These are phyloP conservation scores for Platycheirus albimanus DNA, from an alignment of 2,888 invertebrate species.

Conservation along the genomic window DNA sequence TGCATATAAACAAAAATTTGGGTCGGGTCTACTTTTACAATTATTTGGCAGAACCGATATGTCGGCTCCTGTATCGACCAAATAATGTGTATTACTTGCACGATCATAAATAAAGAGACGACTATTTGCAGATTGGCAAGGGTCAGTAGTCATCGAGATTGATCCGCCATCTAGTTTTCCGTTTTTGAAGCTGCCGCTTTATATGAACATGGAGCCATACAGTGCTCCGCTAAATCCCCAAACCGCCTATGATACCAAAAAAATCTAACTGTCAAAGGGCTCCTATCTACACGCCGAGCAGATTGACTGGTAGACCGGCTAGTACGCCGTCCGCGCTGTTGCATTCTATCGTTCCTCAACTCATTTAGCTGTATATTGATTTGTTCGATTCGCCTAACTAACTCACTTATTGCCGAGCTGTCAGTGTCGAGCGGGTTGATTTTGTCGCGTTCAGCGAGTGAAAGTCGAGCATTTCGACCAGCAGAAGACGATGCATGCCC, in stretches of 20 bases:
- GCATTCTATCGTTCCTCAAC: no score
- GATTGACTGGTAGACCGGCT: no score
- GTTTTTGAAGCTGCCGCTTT: conserved; percentile 20
- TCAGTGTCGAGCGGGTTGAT: no score
- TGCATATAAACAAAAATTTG: conserved; percentile 46
- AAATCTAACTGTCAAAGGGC: not conserved
- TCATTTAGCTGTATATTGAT: no score
- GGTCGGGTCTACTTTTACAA: conserved; percentile 5
- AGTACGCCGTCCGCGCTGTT: not conserved
- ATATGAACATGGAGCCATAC: conserved; percentile 42
- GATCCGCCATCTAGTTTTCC: conserved; percentile 34
- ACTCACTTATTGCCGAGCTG: no score
- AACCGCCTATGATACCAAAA: conserved; percentile 64
- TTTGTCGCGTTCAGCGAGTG: no score
- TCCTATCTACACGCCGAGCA: not conserved
- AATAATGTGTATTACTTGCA: conserved; percentile 18
- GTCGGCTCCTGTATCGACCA: no score
- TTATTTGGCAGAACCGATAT: no score
- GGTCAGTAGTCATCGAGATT: conserved; percentile 9
- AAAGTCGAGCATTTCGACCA: no score
- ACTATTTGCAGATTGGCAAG: conserved; percentile 12
- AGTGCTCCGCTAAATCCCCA: conserved; percentile 49
- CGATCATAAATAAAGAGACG: conserved; percentile 43
- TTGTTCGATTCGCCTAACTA: no score
- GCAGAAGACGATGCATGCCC: no score